A percentile compares a stretch with the other conserved stretches of the same genome.
Evolutionary conservation across 1,140 invertebrate genomes (phyloP).

Genomic region (Pseudoatta argentina): DNA sequence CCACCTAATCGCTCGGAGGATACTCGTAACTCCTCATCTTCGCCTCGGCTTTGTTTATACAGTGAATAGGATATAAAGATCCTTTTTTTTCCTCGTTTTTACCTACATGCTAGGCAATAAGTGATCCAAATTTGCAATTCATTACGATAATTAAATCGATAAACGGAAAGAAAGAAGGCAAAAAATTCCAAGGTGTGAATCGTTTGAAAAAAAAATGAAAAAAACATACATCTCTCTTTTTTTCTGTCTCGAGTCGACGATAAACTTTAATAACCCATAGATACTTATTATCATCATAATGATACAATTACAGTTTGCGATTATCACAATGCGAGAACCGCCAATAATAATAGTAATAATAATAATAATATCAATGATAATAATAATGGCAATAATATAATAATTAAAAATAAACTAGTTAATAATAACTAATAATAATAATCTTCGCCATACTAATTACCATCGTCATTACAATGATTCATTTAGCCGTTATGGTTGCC

Average conservation of each 20-base stretch:
- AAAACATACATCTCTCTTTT: conserved; percentile 67
- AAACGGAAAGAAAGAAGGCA: conserved; percentile 64
- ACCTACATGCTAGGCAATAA: conserved; percentile 81
- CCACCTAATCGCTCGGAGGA: conserved; percentile 81
- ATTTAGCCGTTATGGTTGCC: conserved; percentile 83
- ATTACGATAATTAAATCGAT: conserved; percentile 69
- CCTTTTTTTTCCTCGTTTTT: conserved; percentile 67
- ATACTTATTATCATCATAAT: conserved; percentile 64
- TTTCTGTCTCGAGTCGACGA: conserved; percentile 61
- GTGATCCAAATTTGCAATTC: conserved; percentile 69
- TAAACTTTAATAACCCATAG: conserved; percentile 80
- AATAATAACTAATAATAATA: conserved; percentile 76
- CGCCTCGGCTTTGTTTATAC: conserved; percentile 77
- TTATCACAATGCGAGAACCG: conserved; percentile 60
- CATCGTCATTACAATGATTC: conserved; percentile 84
- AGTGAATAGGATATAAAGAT: conserved; percentile 80
- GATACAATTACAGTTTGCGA: conserved; percentile 67
- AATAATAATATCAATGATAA: conserved; percentile 74
- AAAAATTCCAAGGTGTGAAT: conserved; percentile 69
- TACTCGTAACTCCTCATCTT: conserved; percentile 69
- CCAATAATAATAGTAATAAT: conserved; percentile 67
- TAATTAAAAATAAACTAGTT: conserved; percentile 72
- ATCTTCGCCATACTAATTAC: conserved; percentile 74
- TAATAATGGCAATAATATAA: conserved; percentile 79
- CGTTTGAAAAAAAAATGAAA: conserved; percentile 66